Percentiles rank a stretch among this genome's conserved stretches.
Conservation (phyloP, 2,113 vertebrate genomes). For the Stigmatopora argus region DNA sequence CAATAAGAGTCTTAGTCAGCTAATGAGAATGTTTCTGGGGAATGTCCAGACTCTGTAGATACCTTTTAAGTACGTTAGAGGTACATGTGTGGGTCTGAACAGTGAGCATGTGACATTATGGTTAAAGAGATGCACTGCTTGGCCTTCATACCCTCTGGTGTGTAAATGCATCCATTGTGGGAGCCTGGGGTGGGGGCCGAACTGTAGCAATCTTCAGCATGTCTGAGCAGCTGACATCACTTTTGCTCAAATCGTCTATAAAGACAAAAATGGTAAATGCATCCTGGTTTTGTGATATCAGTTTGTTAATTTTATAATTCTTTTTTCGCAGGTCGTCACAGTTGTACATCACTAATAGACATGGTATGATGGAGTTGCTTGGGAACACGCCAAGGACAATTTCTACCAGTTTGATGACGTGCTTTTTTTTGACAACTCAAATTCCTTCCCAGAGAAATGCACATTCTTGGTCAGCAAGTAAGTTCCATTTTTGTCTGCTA, state of each 20-base stretch:
- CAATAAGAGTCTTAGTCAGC: conserved; percentile 25
- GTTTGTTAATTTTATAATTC: neutral
- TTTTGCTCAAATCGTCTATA: conserved; percentile 60
- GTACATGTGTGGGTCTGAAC: conserved; percentile 11
- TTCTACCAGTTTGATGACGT: conserved; percentile 57
- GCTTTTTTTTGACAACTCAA: conserved; percentile 54
- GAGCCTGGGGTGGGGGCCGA: conserved; percentile 24
- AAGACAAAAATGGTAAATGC: conserved; percentile 15
- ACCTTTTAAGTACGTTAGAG: conserved; percentile 23
- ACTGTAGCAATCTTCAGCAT: conserved; percentile 48
- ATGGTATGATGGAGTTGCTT: conserved; percentile 42
- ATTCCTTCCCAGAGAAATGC: conserved; percentile 69
- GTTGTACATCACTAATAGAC: conserved; percentile 52
- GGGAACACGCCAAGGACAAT: conserved; percentile 53
- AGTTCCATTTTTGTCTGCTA: conserved; percentile 50
- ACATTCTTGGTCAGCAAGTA: conserved; percentile 51
- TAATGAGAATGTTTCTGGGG: conserved; percentile 20
- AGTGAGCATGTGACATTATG: conserved; percentile 25
- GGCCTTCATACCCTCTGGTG: conserved; percentile 48
- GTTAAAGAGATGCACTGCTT: conserved; percentile 4
- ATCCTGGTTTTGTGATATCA: conserved; percentile 3
- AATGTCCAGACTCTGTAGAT: conserved; percentile 22
- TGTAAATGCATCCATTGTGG: conserved; percentile 50
- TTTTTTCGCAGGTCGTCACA: conserved; percentile 25
- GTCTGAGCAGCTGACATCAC: conserved; percentile 41